Percentiles rank a stretch among this genome's conserved stretches.
Evolutionary conservation across 2,113 vertebrate species (phyloP).

Genomic region (Promerops cafer): DNA sequence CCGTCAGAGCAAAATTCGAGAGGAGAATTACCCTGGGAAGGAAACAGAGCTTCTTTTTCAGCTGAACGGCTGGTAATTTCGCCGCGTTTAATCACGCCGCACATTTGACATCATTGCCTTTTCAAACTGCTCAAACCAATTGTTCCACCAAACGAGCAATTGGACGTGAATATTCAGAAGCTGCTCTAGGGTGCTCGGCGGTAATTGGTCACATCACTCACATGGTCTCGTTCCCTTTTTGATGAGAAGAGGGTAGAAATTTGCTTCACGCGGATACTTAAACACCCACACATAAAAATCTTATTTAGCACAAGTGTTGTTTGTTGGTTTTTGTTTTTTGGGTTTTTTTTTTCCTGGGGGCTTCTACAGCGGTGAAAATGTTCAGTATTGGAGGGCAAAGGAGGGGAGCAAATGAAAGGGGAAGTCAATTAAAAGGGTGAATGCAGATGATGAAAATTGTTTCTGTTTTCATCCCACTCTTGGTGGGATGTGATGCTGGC

Average conservation of each 20-base stretch:
- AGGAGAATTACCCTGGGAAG: background rate
- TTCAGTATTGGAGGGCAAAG: background rate
- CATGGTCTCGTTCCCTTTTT: conserved; percentile 28
- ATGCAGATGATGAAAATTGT: background rate
- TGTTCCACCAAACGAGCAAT: conserved; percentile 40
- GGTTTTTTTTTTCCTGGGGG: background rate
- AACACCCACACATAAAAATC: conserved; percentile 29
- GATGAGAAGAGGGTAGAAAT: conserved; percentile 24
- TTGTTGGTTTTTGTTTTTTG: background rate
- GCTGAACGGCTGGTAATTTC: background rate
- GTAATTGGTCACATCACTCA: conserved; percentile 50
- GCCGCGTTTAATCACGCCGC: background rate
- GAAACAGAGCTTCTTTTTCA: background rate
- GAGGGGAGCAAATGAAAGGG: background rate
- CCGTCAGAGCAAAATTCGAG: background rate
- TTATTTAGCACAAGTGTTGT: background rate
- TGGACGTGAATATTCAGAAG: conserved; percentile 40
- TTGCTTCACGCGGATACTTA: background rate
- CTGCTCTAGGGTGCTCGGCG: conserved; percentile 5
- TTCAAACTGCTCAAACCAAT: conserved; percentile 24
- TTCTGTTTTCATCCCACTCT: background rate
- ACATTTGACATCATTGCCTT: conserved; percentile 45
- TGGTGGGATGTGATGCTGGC: background rate
- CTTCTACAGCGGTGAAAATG: background rate
- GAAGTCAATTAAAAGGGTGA: background rate